A percentile compares a stretch with the other conserved stretches of the same genome.
Conservation (phyloP, 2,888 invertebrate genomes). For the Dicyrtomina minuta region DNA sequence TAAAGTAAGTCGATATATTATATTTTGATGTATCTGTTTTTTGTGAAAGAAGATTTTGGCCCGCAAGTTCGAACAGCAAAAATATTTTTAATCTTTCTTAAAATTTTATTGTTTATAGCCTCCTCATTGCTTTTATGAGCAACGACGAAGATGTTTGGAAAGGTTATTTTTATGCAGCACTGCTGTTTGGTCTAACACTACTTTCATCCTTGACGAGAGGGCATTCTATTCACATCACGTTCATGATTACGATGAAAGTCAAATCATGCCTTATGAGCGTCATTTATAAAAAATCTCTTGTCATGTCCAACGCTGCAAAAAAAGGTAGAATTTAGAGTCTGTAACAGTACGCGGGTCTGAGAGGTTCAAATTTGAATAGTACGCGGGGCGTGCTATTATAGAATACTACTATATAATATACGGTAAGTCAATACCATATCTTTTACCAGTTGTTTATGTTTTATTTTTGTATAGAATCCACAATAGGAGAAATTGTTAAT, state of each 20-base stretch:
- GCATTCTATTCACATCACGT: constrained; percentile 62
- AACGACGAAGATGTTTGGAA: constrained; percentile 59
- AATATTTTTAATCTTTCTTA: too few species aligned
- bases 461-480: too few species aligned
- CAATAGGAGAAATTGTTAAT: constrained; percentile 80
- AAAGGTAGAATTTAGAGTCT: too few species aligned
- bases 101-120: too few species aligned
- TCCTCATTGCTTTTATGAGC: constrained; percentile 69
- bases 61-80: too few species aligned
- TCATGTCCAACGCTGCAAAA: constrained; percentile 45
- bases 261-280: constrained; percentile 61
- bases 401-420: not conserved
- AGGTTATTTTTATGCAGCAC: constrained; percentile 62
- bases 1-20: constrained; percentile 65
- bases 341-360: too few species aligned
- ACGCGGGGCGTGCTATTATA: too few species aligned
- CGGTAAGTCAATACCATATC: too few species aligned
- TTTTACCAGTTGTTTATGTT: too few species aligned
- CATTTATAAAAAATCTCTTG: constrained; percentile 61
- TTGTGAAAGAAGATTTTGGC: too few species aligned
- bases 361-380: too few species aligned
- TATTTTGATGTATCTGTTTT: not conserved
- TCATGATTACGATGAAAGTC: constrained; percentile 62
- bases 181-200: constrained; percentile 60
- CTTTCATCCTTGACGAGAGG: constrained; percentile 61